Percentiles rank a stretch among this genome's conserved stretches.
These are phyloP conservation scores for Neomorphus geoffroyi DNA, from an alignment of 2,797 vertebrate species.

Conservation along the genomic window DNA sequence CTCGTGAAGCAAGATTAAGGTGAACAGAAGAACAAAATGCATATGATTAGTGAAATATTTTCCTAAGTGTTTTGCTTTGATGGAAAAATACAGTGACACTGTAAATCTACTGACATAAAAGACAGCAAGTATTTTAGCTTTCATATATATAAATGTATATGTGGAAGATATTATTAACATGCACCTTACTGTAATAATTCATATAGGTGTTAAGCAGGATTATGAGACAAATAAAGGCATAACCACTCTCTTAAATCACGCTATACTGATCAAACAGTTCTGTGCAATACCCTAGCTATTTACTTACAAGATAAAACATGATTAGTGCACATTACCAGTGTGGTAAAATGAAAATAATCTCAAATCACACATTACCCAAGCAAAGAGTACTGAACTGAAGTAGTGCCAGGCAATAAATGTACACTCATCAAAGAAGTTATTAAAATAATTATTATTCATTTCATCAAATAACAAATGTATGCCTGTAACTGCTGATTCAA, in stretches of 20 bases:
- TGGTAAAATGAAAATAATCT: conserved; percentile 64
- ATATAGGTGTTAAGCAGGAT: conserved; percentile 61
- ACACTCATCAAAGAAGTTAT: conserved; percentile 16
- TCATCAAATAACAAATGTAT: not conserved
- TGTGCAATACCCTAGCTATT: conserved; percentile 50
- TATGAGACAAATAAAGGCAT: conserved; percentile 56
- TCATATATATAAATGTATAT: not conserved
- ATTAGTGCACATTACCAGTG: conserved; percentile 34
- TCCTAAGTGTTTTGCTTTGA: conserved; percentile 5
- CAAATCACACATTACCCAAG: conserved; percentile 40
- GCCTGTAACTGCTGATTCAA: not conserved
- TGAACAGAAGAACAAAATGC: not conserved
- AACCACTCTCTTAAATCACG: conserved; percentile 53
- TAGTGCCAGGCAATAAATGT: conserved; percentile 25
- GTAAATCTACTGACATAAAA: conserved; percentile 20
- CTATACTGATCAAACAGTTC: conserved; percentile 49
- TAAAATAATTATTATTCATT: conserved; percentile 6
- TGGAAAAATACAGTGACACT: conserved; percentile 34
- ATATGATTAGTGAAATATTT: not conserved
- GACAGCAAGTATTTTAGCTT: conserved; percentile 35
- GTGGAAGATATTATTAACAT: conserved; percentile 42
- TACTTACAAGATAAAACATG: conserved; percentile 70
- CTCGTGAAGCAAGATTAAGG: not conserved
- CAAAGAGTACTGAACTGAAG: conserved; percentile 16
- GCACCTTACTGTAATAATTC: conserved; percentile 61